Evolutionary conservation across 2,797 vertebrate species (phyloP).

Genomic region (Chrysolophus pictus): DNA sequence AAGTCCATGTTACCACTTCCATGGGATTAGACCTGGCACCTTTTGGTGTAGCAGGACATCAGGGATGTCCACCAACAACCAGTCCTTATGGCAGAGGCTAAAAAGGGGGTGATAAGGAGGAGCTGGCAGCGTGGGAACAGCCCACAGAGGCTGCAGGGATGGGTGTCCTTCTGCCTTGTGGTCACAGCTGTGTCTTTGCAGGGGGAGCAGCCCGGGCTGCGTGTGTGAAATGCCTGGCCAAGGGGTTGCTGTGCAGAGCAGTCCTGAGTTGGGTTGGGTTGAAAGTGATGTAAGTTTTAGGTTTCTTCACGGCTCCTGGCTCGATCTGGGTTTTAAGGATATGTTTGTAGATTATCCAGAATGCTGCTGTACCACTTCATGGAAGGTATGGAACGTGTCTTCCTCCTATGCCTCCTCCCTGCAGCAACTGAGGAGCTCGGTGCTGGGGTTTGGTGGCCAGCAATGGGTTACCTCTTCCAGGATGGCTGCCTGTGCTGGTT

Average conservation of each 20-base stretch:
- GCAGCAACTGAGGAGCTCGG: rapidly evolving
- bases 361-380: rapidly evolving
- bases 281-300: neutral
- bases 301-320: neutral
- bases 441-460: rapidly evolving
- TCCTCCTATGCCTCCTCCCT: neutral
- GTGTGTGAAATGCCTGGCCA: neutral
- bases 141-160: neutral
- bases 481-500: neutral
- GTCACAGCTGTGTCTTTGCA: neutral
- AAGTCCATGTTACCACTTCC: neutral
- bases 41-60: neutral
- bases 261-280: neutral
- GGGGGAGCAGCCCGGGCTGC: neutral
- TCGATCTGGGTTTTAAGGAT: neutral
- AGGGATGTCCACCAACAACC: neutral
- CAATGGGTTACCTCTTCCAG: neutral
- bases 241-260: neutral
- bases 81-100: neutral
- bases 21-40: neutral
- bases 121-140: neutral
- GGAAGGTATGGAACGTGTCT: rapidly evolving
- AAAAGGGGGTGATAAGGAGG: neutral
- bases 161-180: neutral
- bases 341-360: neutral